Conservation (phyloP, 2,888 invertebrate species). For the Cryptocephalus primarius region DNA sequence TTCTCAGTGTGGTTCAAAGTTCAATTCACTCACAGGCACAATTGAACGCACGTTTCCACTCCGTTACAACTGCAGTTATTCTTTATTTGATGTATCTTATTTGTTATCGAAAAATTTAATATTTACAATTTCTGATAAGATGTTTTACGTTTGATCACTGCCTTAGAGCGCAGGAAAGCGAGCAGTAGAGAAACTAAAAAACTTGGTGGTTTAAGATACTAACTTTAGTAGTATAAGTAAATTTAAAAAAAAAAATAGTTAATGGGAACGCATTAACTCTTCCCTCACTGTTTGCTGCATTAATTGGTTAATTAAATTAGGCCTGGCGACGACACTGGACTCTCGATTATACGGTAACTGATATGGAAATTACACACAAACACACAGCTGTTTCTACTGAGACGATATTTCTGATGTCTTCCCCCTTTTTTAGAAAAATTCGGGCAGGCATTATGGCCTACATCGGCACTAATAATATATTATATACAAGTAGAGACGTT, state of each 20-base stretch:
- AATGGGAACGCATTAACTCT: conserved; percentile 22
- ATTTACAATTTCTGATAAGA: too few species aligned
- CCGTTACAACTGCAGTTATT: too few species aligned
- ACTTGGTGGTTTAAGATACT: conserved; percentile 16
- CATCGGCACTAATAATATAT: conserved; percentile 27
- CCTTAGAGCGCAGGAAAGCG: neutral
- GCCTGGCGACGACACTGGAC: conserved; percentile 40
- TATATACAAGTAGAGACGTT: conserved; percentile 30
- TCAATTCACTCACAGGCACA: too few species aligned
- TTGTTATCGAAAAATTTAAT: too few species aligned
- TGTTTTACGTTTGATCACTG: too few species aligned
- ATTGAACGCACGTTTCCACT: too few species aligned
- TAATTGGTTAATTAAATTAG: conserved; percentile 25
- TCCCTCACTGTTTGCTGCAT: conserved; percentile 42
- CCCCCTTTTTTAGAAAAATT: conserved; percentile 15
- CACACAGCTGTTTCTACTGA: conserved; percentile 1
- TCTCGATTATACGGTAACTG: conserved; percentile 25
- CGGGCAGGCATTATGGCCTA: conserved; percentile 32
- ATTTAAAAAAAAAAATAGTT: neutral
- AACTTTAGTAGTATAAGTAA: conserved; percentile 17
- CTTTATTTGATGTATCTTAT: too few species aligned
- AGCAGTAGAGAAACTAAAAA: neutral
- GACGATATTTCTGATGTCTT: conserved; percentile 29
- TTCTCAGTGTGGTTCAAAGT: too few species aligned
- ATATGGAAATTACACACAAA: conserved; percentile 15